Conservation (phyloP, 2,797 vertebrate species). For the Gymnocypris eckloni region DNA sequence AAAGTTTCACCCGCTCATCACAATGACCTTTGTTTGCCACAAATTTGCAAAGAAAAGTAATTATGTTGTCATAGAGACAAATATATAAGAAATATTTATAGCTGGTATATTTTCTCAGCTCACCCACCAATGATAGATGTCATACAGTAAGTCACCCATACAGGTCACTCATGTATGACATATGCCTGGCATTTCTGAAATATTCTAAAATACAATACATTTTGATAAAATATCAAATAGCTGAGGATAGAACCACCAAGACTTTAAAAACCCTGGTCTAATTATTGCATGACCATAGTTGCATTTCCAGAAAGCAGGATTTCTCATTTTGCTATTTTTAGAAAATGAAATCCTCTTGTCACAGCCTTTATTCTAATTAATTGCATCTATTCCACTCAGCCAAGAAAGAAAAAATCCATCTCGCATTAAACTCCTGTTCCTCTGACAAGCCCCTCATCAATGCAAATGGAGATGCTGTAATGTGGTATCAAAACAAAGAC, state of each 20-base stretch:
- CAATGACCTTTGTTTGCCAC: neutral
- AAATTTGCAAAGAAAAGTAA: constrained; percentile 1
- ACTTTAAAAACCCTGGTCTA: neutral
- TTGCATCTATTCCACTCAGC: constrained; percentile 59
- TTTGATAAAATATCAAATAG: constrained; percentile 8
- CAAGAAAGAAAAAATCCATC: constrained; percentile 35
- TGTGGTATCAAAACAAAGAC: constrained; percentile 60
- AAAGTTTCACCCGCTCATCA: neutral
- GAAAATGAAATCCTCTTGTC: constrained; percentile 68
- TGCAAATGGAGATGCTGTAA: constrained; percentile 55
- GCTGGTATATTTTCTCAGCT: constrained; percentile 1
- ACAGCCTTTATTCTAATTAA: constrained; percentile 69
- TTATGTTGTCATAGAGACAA: constrained; percentile 9
- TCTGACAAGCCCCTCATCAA: constrained; percentile 53
- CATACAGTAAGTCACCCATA: neutral
- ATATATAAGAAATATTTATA: neutral
- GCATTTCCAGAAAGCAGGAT: constrained; percentile 60
- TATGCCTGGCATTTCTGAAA: neutral
- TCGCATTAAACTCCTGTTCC: constrained; percentile 62
- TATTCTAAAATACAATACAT: neutral
- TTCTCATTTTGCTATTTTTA: constrained; percentile 64
- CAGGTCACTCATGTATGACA: neutral
- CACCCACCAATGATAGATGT: neutral
- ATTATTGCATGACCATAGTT: neutral
- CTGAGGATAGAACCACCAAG: neutral